Evolutionary conservation across 2,113 vertebrate species (phyloP), one percentile per base, ranked within the genome.

Genomic region (Urocynchramus pylzowi): DNA sequence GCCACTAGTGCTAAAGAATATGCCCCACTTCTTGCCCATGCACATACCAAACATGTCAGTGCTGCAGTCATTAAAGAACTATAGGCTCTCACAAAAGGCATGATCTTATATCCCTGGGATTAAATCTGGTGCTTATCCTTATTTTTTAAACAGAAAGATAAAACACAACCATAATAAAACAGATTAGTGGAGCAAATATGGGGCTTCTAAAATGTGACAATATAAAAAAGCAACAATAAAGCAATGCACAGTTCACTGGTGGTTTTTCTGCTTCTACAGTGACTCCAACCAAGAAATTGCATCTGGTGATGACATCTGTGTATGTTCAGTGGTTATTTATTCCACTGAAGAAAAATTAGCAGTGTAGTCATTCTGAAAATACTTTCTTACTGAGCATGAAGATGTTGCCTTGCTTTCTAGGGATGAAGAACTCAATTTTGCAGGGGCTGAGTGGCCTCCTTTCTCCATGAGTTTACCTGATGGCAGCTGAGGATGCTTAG

Each of bases 261-360:
- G 42, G 52, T 77, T 91, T 92, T 93, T 77, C 85, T 77, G 41
- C 74, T 87, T 87, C 91, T 61, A 56, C 63, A 54, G 49, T 82
- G 70, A 70, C 49, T 95, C 50, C 76, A 82, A 84, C 23, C 9
- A 39, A 79, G 85, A 91, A 96, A 79, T 79, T 84, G n/a, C 63
- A 71, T 87, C 79, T 93, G 90, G 42, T 77, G 68, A 91, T 90
- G 74, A 88, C 87, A 97, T 88, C 82, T 90, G 47, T 84, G 44
- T 89, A 53, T 71, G 41, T 81, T 90, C 54, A 44, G 64, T 50
- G 23, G 57, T 63, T 87, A 70, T 95, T 93, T 87, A 94, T 89
- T 84, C 41, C 63, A 47, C 42, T 33, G 59, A 85, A 60, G 41
- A 89, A 92, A 86, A 90, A 68, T 74, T 67, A 91, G 49, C 30